Evolutionary conservation across 2,113 vertebrate genomes (phyloP), one percentile per base, ranked within the genome.

Genomic region (Sylvietta virens): DNA sequence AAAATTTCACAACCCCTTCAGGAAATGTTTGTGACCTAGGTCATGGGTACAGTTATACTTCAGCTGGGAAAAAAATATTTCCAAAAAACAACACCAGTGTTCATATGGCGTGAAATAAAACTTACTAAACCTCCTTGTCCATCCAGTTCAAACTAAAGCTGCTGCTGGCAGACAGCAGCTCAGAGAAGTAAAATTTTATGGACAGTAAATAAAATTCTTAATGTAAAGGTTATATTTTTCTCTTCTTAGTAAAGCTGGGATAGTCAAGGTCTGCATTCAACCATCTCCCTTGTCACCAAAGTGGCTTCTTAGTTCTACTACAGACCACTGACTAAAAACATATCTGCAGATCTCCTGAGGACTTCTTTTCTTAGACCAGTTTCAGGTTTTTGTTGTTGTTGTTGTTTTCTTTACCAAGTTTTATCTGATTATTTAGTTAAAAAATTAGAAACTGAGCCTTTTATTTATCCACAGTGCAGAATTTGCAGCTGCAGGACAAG

Each of bases 351-450:
- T 92, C 57, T 94, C 62, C 35, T 70, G 56, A 72, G 28, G 23
- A 67, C 17, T 7, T 28, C 11, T 26, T 56, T 28, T 23, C 5
- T 72, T 83, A 79, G 39, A 94, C 64, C 13, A 67, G 28, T 61
- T 80, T 92, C 69, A 73, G 17, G 16, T 31, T 42, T 50, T 64
- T 73, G n/a, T n/a, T n/a, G n/a, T n/a, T n/a, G n/a, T n/a, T n/a
- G n/a, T 44, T 71, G 45, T 40, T 50, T 50, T 58, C 66, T 66
- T 42, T 9, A 15, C 14, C 33, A 45, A 62, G 4, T 83, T 95
- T 90, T 86, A 62, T 81, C 62, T 96, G 90, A 94, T 94, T 97
- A 97, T 97, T 96, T 97, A 79, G 93, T 91, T 96, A 42, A 97
- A 97, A 95, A 93, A 94, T 95, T 95, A 95, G 96, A 86, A 94